phyloP scores from a whole-genome alignment of 2,888 invertebrate species.

The Zootermopsis nevadensis region DNA sequence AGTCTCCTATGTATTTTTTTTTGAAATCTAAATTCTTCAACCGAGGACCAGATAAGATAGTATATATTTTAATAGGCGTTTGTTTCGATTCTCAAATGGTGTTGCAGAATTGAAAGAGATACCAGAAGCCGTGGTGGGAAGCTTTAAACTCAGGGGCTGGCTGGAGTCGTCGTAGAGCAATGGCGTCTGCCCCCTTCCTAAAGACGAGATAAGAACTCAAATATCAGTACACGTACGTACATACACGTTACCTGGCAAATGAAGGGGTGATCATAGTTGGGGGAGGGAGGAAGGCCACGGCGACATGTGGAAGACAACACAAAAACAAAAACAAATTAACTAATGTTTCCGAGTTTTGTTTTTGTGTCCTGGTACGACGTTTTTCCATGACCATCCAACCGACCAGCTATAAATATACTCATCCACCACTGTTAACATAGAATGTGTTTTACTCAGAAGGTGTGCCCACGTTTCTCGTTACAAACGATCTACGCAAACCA shows the following conservation, averaged over 20 bases:
- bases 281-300: background rate
- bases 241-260: background rate
- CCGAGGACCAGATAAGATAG: no score
- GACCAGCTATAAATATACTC: background rate
- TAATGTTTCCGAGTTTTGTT: background rate
- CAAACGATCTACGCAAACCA: background rate
- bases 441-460: background rate
- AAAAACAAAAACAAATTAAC: background rate
- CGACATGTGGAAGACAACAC: background rate
- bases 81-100: no score
- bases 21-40: no score
- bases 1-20: no score
- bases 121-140: no score
- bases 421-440: constrained; percentile 2
- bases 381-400: background rate
- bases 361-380: background rate
- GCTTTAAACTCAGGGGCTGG: no score
- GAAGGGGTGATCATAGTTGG: background rate
- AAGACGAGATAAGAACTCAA: no score
- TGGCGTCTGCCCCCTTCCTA: no score
- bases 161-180: no score
- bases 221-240: no score
- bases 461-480: background rate
- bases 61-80: no score
- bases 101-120: no score